Percentiles rank a stretch among this genome's conserved stretches.
Conservation (phyloP, 2,113 vertebrate genomes). For the Rhinichthys klamathensis region DNA sequence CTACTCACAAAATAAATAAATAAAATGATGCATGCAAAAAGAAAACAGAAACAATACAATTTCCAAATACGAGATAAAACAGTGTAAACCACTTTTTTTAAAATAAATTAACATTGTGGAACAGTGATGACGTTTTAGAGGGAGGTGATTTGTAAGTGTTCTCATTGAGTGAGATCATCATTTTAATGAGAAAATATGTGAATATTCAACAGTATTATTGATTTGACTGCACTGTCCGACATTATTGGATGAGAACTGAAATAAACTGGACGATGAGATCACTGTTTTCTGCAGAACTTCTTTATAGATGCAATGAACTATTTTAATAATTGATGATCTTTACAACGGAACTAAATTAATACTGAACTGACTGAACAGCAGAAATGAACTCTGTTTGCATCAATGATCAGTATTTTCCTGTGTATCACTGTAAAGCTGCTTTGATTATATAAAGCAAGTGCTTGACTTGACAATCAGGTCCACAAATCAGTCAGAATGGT, state of each 20-base stretch:
- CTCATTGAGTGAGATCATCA: neutral
- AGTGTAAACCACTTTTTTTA: neutral
- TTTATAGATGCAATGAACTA: no score
- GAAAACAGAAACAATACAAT: neutral
- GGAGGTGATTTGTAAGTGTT: neutral
- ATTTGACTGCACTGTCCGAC: no score
- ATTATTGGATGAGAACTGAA: no score
- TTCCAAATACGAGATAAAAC: neutral
- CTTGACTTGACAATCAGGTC: neutral
- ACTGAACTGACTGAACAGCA: no score
- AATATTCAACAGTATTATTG: neutral
- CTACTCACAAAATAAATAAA: neutral
- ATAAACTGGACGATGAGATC: no score
- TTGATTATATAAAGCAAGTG: no score
- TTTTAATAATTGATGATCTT: no score
- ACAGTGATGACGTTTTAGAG: neutral
- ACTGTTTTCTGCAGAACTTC: no score
- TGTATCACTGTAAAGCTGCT: no score
- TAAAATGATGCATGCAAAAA: neutral
- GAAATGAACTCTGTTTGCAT: no score
- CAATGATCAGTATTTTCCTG: no score
- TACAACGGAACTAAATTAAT: no score
- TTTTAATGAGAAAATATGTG: neutral
- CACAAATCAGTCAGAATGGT: neutral
- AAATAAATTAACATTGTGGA: neutral